Evolutionary conservation across 2,797 vertebrate species (phyloP).

Genomic region (Gila robusta): DNA sequence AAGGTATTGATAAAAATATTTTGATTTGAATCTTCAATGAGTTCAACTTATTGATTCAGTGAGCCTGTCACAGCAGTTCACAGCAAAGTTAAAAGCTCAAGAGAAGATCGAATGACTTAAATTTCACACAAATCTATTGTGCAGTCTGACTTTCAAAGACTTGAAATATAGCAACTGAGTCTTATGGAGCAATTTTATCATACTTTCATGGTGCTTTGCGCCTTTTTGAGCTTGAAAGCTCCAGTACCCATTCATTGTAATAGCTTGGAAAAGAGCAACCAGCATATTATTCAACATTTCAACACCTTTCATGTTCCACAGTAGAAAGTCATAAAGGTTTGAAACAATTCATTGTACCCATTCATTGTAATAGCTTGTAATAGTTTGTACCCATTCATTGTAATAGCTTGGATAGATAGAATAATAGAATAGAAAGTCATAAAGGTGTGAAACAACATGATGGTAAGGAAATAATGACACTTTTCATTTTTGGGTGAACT

Average conservation of each 20-base stretch:
- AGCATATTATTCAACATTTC: background rate
- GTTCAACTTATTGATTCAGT: background rate
- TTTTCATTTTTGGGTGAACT: background rate
- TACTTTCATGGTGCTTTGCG: background rate
- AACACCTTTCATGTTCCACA: background rate
- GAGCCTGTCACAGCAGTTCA: background rate
- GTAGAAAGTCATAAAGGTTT: background rate
- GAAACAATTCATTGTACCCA: background rate
- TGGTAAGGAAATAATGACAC: background rate
- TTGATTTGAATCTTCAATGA: background rate
- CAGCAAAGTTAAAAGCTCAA: background rate
- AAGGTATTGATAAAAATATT: background rate
- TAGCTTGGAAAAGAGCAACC: background rate
- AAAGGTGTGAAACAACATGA: background rate
- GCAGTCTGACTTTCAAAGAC: background rate
- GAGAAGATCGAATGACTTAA: background rate
- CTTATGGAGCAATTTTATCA: background rate
- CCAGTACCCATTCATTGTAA: background rate
- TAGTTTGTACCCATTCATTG: too few species aligned
- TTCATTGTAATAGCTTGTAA: too few species aligned
- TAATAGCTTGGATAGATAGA: too few species aligned
- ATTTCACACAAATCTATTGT: background rate
- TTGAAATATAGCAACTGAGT: background rate
- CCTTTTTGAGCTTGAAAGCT: background rate
- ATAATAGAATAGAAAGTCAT: background rate